Evolutionary conservation across 2,888 invertebrate species (phyloP), one percentile per base, ranked within the genome.

Genomic region (Drosophila villosipedis): DNA sequence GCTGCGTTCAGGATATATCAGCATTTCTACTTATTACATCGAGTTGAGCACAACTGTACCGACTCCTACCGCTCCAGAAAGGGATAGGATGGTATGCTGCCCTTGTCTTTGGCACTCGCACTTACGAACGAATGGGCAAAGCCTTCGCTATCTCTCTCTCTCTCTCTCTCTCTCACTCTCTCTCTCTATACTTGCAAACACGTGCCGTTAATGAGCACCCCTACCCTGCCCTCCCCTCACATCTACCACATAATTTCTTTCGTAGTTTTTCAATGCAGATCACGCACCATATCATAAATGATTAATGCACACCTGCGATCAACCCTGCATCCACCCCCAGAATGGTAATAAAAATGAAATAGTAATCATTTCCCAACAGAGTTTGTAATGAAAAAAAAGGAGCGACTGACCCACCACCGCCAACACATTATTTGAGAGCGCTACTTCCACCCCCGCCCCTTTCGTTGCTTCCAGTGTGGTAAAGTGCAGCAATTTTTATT

Each of bases 231-330:
- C 5, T 4, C 12, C 2, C 1, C 12, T 22, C 19, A n/a, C 10
- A 25, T 1, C 9, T 1, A 10, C 10, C n/a, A n/a, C 10, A n/a
- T n/a, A n/a, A 41, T n/a, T n/a, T 9, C 2, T 25, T 25, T 16
- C 9, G 4, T 47, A 25, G 4, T 25, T 25, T 47, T 25, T 4
- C 9, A 9, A 50, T 50, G 28, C 50, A 50, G 28, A 30, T 52
- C 30, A 30, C 52, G 52, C n/a, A 30, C 30, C 52, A 30, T 19
- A 52, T 30, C 52, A 6, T 14, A 52, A 52, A 30, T 52, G 19
- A 30, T 52, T 30, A 52, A 52, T 30, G 52, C n/a, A 52, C 52
- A 52, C 52, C 52, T 52, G 52, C 30, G 52, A 52, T 52, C 30
- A 52, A 52, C 25, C 47, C 47, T 47, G 47, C 25, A 16, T 47